Percentiles rank a stretch among this genome's conserved stretches.
Evolutionary conservation across 2,888 invertebrate genomes (phyloP).

Genomic region (Drosophila helvetica): DNA sequence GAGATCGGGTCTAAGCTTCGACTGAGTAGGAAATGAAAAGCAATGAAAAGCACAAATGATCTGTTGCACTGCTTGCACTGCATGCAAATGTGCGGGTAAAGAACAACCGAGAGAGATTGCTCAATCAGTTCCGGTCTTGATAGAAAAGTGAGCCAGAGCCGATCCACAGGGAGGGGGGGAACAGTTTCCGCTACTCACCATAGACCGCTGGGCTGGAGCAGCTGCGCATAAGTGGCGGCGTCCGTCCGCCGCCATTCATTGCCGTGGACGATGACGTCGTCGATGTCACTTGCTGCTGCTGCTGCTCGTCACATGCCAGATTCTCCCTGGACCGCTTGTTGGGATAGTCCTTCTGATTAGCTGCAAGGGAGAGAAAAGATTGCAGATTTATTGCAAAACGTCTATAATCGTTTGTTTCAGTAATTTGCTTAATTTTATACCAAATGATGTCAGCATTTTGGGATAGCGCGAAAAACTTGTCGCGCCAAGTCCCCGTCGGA

Average conservation of each 20-base stretch:
- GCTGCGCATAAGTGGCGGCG: constrained; percentile 84
- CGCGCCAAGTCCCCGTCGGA: constrained; percentile 63
- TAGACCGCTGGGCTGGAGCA: constrained; percentile 85
- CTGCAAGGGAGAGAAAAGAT: constrained; percentile 83
- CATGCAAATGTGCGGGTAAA: constrained; percentile 67
- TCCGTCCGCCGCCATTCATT: constrained; percentile 82
- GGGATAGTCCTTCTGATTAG: constrained; percentile 89
- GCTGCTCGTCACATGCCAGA: constrained; percentile 88
- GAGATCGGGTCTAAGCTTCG: constrained; percentile 16
- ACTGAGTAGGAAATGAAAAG: constrained; percentile 71
- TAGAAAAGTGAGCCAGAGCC: constrained; percentile 1
- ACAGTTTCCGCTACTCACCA: constrained; percentile 75
- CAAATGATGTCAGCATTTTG: constrained; percentile 66
- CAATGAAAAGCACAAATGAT: constrained; percentile 76
- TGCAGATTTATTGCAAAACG: constrained; percentile 27
- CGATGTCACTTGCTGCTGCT: constrained; percentile 85
- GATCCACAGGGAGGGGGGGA: constrained; percentile 2
- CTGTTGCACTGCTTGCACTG: constrained; percentile 10
- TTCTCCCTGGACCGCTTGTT: constrained; percentile 87
- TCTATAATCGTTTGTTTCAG: constrained; percentile 30
- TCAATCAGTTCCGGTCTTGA: constrained; percentile 27
- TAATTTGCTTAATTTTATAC: constrained; percentile 38
- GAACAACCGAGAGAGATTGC: constrained; percentile 28
- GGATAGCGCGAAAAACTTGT: constrained; percentile 63
- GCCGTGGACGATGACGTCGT: constrained; percentile 82